phyloP scores from a whole-genome alignment of 2,113 vertebrate genomes.

The Spilogale gracilis region DNA sequence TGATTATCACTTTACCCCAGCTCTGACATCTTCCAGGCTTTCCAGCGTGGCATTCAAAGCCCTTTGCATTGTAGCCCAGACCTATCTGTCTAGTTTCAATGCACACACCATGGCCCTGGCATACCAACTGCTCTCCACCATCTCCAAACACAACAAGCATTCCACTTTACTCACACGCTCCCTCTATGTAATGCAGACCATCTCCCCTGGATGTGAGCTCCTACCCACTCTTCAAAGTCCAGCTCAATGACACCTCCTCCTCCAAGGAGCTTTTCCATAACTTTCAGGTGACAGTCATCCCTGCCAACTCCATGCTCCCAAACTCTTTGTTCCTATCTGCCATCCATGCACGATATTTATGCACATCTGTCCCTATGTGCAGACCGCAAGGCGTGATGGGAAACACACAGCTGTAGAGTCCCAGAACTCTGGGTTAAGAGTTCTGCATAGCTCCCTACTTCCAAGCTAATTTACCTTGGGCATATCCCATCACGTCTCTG shows the following conservation, averaged over 20 bases:
- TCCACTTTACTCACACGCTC: neutral
- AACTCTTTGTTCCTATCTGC: neutral
- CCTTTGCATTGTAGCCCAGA: neutral
- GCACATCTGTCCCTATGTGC: fast-evolving
- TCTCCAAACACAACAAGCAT: neutral
- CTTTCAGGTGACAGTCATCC: neutral
- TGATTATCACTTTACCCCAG: neutral
- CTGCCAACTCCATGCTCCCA: neutral
- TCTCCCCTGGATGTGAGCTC: neutral
- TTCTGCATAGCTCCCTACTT: neutral
- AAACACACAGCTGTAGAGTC: neutral
- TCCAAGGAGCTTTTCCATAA: neutral
- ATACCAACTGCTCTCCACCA: neutral
- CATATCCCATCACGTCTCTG: neutral
- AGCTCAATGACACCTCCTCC: neutral
- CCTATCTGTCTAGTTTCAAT: neutral
- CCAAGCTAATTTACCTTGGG: neutral
- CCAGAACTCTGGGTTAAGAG: neutral
- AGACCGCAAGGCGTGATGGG: neutral
- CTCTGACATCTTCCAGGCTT: neutral
- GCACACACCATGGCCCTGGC: neutral
- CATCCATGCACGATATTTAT: no score
- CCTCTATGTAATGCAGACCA: neutral
- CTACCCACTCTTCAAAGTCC: neutral
- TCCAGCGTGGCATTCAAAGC: neutral